Evolutionary conservation across 2,888 invertebrate genomes (phyloP).

Genomic region (Caenorhabditis wallacei): DNA sequence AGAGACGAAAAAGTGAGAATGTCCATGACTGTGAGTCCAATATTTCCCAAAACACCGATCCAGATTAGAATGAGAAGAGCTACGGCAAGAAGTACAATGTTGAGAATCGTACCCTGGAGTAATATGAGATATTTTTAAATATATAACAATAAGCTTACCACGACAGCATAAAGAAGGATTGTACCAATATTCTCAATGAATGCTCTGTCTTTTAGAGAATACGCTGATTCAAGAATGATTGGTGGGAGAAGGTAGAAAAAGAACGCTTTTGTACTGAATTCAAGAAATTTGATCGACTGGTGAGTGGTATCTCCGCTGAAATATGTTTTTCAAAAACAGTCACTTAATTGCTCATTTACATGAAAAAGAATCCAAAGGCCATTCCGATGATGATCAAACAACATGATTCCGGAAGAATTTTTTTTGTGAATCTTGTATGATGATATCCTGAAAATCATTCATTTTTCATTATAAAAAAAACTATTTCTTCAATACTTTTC

Average conservation of each 20-base stretch:
- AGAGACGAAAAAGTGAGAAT: slow-evolving; percentile 85
- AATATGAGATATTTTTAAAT: neutral
- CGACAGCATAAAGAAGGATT: slow-evolving; percentile 85
- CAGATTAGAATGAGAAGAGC: slow-evolving; percentile 69
- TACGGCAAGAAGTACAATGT: slow-evolving; percentile 81
- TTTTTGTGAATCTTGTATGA: slow-evolving; percentile 72
- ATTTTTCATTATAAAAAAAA: neutral
- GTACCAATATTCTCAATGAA: slow-evolving; percentile 86
- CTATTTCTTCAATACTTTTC: neutral
- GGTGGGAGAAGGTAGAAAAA: slow-evolving; percentile 86
- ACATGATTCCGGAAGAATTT: slow-evolving; percentile 83
- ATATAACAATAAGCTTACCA: slow-evolving; percentile 83
- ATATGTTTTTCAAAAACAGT: slow-evolving; percentile 8
- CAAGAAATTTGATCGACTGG: slow-evolving; percentile 78
- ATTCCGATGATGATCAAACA: slow-evolving; percentile 85
- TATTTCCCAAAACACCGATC: slow-evolving; percentile 79
- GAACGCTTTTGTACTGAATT: slow-evolving; percentile 84
- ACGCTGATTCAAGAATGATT: slow-evolving; percentile 86
- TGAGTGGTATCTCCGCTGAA: slow-evolving; percentile 72
- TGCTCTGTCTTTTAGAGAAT: slow-evolving; percentile 86
- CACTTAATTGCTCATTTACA: slow-evolving; percentile 81
- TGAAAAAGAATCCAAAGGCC: slow-evolving; percentile 84
- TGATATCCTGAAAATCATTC: slow-evolving; percentile 75
- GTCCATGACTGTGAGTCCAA: slow-evolving; percentile 77
- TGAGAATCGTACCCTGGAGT: slow-evolving; percentile 83